Percentiles rank a stretch among this genome's conserved stretches.
Evolutionary conservation across 1,140 invertebrate genomes (phyloP).

Genomic region (Zaprionus vittiger): DNA sequence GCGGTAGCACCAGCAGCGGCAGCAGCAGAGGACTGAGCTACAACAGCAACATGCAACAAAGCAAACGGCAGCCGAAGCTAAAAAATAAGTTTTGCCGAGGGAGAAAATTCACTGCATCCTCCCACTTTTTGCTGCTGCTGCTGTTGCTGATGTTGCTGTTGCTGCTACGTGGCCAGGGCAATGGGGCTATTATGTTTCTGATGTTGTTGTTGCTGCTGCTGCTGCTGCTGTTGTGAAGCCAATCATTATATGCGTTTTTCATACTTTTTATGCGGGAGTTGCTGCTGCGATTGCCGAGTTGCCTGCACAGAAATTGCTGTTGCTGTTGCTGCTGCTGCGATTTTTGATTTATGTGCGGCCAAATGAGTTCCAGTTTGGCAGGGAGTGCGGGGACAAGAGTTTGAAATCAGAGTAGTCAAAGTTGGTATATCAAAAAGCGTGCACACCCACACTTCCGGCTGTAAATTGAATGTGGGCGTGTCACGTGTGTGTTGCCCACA

Average conservation of each 20-base stretch:
- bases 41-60: conserved; percentile 29
- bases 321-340: conserved; percentile 56
- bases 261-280: conserved; percentile 78
- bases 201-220: conserved; percentile 51
- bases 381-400: conserved; percentile 13
- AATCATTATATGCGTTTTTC: conserved; percentile 81
- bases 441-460: conserved; percentile 81
- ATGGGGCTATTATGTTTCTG: conserved; percentile 76
- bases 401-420: conserved; percentile 18
- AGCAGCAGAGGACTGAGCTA: conserved; percentile 50
- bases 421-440: conserved; percentile 67
- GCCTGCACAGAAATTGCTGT: conserved; percentile 39
- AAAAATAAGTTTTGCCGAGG: conserved; percentile 55
- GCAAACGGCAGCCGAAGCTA: conserved; percentile 39
- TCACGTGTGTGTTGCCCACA: conserved; percentile 26
- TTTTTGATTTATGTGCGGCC: conserved; percentile 77
- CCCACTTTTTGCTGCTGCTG: conserved; percentile 77
- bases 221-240: conserved; percentile 59
- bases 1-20: conserved; percentile 31
- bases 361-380: conserved; percentile 69
- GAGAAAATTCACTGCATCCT: conserved; percentile 81
- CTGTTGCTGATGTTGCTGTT: conserved; percentile 14
- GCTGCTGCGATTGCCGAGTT: conserved; percentile 49
- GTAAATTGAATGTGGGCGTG: conserved; percentile 81
- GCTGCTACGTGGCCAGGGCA: conserved; percentile 57